Evolutionary conservation across 2,797 vertebrate genomes (phyloP).

Genomic region (Poeciliopsis infans): DNA sequence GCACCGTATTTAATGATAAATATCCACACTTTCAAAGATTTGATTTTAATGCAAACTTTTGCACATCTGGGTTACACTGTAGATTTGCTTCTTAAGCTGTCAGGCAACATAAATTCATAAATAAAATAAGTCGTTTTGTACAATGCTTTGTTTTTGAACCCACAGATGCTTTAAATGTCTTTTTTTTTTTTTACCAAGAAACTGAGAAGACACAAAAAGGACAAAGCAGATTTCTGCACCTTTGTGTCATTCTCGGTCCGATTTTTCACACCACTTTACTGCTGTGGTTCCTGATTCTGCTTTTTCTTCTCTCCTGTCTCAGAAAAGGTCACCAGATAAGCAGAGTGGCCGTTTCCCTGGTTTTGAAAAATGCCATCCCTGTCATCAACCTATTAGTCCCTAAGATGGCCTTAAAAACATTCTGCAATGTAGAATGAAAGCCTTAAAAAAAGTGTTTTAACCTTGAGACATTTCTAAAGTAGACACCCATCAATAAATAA

Average conservation of each 20-base stretch:
- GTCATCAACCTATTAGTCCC: constrained; percentile 13
- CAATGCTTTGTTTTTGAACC: background rate
- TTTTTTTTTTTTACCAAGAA: constrained; percentile 6
- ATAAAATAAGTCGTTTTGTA: background rate
- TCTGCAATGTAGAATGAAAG: background rate
- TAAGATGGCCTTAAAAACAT: background rate
- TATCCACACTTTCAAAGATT: background rate
- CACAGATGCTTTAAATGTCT: constrained; percentile 12
- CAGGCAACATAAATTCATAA: background rate
- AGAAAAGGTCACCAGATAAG: constrained; percentile 24
- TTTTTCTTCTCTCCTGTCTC: constrained; percentile 18
- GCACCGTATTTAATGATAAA: background rate
- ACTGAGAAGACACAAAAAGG: background rate
- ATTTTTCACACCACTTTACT: background rate
- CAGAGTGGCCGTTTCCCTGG: constrained; percentile 8
- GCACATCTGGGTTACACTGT: background rate
- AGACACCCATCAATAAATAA: background rate
- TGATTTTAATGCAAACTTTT: background rate
- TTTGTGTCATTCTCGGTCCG: background rate
- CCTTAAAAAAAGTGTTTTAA: background rate
- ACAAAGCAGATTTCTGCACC: constrained; percentile 4
- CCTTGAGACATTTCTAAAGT: background rate
- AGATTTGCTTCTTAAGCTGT: background rate
- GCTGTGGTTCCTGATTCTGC: background rate
- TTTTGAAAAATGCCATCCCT: constrained; percentile 19